Evolutionary conservation across 2,797 vertebrate genomes (phyloP), one percentile per base, ranked within the genome.

Genomic region (Argya squamiceps): DNA sequence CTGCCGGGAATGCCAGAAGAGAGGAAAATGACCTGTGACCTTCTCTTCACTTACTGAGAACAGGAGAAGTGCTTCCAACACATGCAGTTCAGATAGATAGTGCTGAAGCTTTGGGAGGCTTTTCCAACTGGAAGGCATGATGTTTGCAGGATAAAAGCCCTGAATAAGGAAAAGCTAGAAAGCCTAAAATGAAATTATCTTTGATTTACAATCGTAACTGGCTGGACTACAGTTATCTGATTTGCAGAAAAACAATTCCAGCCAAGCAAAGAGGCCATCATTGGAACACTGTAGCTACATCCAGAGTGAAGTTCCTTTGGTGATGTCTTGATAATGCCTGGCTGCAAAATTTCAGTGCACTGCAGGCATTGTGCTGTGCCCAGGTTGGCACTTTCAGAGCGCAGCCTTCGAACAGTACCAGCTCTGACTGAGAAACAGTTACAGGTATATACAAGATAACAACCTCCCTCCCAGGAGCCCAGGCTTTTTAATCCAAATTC

Each of bases 401-500:
- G 37, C 67, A 92, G 70, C 26, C 80, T 19, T 6, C 7, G 30
- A 90, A 43, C 15, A 34, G 29, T 1, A 49, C 12, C 62, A 64
- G 60, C 64, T 12, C 44, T 27, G n/a, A 78, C 71, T 29, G 71
- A 37, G 76, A 82, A 93, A 69, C 34, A 17, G 7, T 29, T 7
- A 3, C 88, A 82, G 79, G 83, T 94, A 88, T 9, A 12, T 11
- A 49, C 27, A 65, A 70, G 73, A 36, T 7, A 92, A 52, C 58
- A 60, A 60, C n/a, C 50, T 86, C 36, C 30, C 55, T 65, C 76
- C 63, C 76, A 88, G 73, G 32, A 93, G 63, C 37, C 79, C 44
- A 21, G 49, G 59, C 11, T 69, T 89, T 80, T 68, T 23, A 84
- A 93, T 92, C 34, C 73, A 86, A 62, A 88, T 69, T 88, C 84